Base-by-base conservation (phyloP, 2,113 vertebrate genomes). In the Podarcis muralis region DNA sequence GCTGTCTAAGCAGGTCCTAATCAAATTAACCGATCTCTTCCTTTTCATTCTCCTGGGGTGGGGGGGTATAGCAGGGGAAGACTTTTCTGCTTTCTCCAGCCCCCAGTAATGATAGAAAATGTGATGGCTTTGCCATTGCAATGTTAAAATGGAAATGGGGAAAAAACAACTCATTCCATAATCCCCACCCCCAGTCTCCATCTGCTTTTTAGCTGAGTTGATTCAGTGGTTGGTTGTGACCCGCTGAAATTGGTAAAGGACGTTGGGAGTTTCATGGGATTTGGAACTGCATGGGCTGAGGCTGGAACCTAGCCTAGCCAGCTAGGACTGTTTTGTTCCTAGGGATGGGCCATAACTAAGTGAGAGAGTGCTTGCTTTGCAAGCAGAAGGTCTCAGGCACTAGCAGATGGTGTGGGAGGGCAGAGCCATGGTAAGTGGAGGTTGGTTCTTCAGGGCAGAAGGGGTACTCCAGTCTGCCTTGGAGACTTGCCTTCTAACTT, bases 1-100 rank as follows among this genome's bases (percentile, higher is more conserved):
- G 94, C 93, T 91, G 72, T 30, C 72, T 93, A 93, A 95, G 95
- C 92, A 90, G 53, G 86, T 93, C 92, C 90, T 18, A 86, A 83
- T 89, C 68, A 86, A 82, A 92, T 92, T 90, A 93, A 89, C 78
- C 82, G 88, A 90, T 83, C 84, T 53, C 37, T 87, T 25, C 72
- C 40, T 43, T 43, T 6, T 43, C 6, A 27, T 16, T 22, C 59
- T 59, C 83, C 16, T 23, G 11, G 15, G 25, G 53, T 22, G 20
- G 12, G 53, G 48, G 25, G n/a, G 5, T 12, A 48, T 12, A 48
- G 6, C 16, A 23, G 23, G 16, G 59, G 59, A 20, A 4, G 59
- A 40, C 4, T 22, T 23, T 30, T 5, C 53, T 13, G 0, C 20
- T 13, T 25, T 1, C 11, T 2, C 32, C 13, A 13, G 11, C n/a